Percentiles rank a stretch among this genome's conserved stretches.
Evolutionary conservation across 2,888 invertebrate species (phyloP).

Genomic region (Spodoptera exigua): DNA sequence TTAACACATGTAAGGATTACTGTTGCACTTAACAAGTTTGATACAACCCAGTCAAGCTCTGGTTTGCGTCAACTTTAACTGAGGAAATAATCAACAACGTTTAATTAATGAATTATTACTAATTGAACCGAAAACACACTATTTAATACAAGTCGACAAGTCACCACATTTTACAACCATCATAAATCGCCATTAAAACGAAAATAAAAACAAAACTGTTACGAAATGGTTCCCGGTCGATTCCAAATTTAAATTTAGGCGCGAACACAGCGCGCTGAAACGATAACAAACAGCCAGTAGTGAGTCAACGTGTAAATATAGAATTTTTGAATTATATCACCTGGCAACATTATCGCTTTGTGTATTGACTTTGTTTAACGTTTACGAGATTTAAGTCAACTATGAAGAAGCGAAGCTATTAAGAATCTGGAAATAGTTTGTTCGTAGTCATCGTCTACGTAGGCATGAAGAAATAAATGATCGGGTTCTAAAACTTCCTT

Average conservation of each 20-base stretch:
- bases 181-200: slow-evolving; percentile 42
- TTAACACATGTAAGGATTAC: too few relatives aligned
- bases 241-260: slow-evolving; percentile 79
- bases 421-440: slow-evolving; percentile 28
- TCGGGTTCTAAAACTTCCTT: too few relatives aligned
- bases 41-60: slow-evolving; percentile 9
- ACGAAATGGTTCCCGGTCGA: slow-evolving; percentile 65
- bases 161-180: slow-evolving; percentile 22
- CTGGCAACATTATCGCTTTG: slow-evolving; percentile 70
- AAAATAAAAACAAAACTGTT: slow-evolving; percentile 63
- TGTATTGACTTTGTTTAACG: slow-evolving; percentile 39
- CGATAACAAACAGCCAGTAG: slow-evolving; percentile 68
- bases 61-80: slow-evolving; percentile 15
- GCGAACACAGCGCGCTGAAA: slow-evolving; percentile 71
- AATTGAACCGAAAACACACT: slow-evolving; percentile 23
- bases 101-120: slow-evolving; percentile 10
- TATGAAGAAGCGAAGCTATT: slow-evolving; percentile 18
- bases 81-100: slow-evolving; percentile 12
- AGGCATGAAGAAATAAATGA: not conserved
- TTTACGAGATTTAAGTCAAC: slow-evolving; percentile 31
- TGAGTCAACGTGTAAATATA: slow-evolving; percentile 73
- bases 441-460: slow-evolving; percentile 11
- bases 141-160: slow-evolving; percentile 25
- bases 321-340: slow-evolving; percentile 71
- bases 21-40: too few relatives aligned